Percentiles rank a stretch among this genome's conserved stretches.
These are phyloP conservation scores for Lepidurus couesii DNA, from an alignment of 1,140 invertebrate species.

Conservation along the genomic window DNA sequence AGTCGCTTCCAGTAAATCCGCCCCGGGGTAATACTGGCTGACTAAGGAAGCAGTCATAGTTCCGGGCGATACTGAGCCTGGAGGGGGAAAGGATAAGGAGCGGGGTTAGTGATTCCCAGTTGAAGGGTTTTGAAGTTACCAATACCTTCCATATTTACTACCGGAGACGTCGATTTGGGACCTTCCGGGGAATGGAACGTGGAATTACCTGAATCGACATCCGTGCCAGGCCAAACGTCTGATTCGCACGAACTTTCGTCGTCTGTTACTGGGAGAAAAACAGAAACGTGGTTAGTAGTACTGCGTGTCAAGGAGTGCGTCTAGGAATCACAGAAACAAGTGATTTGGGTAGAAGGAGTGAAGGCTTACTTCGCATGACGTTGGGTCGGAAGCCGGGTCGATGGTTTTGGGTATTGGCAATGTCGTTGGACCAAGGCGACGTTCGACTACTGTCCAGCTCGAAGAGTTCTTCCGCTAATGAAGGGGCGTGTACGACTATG, in stretches of 20 bases:
- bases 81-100: slow-evolving; percentile 2
- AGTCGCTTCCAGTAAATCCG: slow-evolving; percentile 74
- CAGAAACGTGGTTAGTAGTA: not conserved
- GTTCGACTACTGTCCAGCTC: slow-evolving; percentile 27
- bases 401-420: slow-evolving; percentile 6
- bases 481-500: slow-evolving; percentile 42
- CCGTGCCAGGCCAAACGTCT: slow-evolving; percentile 66
- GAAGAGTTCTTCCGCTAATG: slow-evolving; percentile 64
- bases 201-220: slow-evolving; percentile 79
- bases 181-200: slow-evolving; percentile 78
- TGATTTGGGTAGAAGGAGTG: too few species aligned
- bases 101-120: not conserved
- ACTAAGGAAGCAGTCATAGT: slow-evolving; percentile 36
- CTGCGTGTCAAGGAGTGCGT: not conserved
- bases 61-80: slow-evolving; percentile 41
- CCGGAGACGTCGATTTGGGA: slow-evolving; percentile 73
- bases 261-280: slow-evolving; percentile 49
- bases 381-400: slow-evolving; percentile 7
- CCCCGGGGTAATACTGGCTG: slow-evolving; percentile 50
- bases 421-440: not conserved
- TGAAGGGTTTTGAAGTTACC: not conserved
- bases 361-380: not conserved
- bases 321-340: too few species aligned
- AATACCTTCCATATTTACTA: slow-evolving; percentile 41
- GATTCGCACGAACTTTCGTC: slow-evolving; percentile 77